A percentile compares a stretch with the other conserved stretches of the same genome.
Evolutionary conservation across 1,140 invertebrate genomes (phyloP).

Genomic region (Oryctes rhinoceros): DNA sequence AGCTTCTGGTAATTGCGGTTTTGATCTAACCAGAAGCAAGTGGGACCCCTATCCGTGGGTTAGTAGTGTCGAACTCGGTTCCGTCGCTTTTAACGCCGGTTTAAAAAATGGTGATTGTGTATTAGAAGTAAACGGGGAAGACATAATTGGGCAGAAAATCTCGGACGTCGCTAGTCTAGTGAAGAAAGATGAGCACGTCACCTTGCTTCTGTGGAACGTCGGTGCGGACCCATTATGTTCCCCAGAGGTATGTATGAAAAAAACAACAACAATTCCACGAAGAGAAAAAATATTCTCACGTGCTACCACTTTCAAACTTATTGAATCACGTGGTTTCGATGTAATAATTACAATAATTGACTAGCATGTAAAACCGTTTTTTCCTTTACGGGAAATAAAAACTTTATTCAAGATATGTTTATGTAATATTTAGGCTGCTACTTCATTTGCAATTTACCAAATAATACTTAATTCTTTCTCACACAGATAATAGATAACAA

Average conservation of each 20-base stretch:
- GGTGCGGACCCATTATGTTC: slow-evolving; percentile 62
- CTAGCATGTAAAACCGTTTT: not conserved
- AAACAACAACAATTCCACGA: not conserved
- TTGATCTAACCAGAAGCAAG: slow-evolving; percentile 71
- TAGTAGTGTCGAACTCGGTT: slow-evolving; percentile 62
- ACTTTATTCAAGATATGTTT: no score
- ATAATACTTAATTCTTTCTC: no score
- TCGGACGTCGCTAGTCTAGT: slow-evolving; percentile 68
- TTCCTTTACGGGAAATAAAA: not conserved
- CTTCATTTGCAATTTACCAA: no score
- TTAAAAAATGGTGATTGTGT: slow-evolving; percentile 70
- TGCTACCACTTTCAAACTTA: not conserved
- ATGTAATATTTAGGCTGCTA: no score
- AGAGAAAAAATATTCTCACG: no score
- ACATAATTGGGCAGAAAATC: slow-evolving; percentile 69
- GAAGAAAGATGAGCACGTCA: slow-evolving; percentile 60
- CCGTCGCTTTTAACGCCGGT: slow-evolving; percentile 63
- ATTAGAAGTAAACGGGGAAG: slow-evolving; percentile 69
- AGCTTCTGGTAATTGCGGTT: slow-evolving; percentile 64
- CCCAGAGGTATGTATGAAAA: slow-evolving; percentile 58
- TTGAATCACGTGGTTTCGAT: no score
- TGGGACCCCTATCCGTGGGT: slow-evolving; percentile 80
- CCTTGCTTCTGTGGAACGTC: slow-evolving; percentile 63
- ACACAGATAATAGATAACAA: no score
- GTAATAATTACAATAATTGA: no score